phyloP scores from a whole-genome alignment of 2,113 vertebrate genomes.

The Dromiciops gliroides region DNA sequence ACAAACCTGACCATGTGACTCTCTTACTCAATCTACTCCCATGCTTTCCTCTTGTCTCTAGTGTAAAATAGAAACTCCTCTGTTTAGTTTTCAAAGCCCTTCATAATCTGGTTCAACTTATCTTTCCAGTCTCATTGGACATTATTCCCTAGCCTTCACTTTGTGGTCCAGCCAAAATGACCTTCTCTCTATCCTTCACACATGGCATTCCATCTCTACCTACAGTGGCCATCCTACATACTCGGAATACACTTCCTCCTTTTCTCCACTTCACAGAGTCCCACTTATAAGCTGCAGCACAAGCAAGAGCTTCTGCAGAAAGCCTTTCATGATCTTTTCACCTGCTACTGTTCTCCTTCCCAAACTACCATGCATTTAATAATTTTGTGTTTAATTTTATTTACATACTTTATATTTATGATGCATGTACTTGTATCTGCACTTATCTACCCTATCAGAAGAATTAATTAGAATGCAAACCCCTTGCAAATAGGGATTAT shows the following conservation, averaged over 20 bases:
- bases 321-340: too few relatives aligned
- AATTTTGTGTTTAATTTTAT: background rate
- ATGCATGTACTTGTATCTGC: background rate
- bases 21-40: background rate
- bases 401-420: background rate
- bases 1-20: background rate
- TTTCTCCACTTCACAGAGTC: background rate
- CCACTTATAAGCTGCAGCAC: background rate
- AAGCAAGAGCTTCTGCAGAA: background rate
- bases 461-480: too few relatives aligned
- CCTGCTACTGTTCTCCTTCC: background rate
- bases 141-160: background rate
- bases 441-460: too few relatives aligned
- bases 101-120: background rate
- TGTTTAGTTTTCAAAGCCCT: background rate
- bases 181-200: background rate
- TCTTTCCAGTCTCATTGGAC: background rate
- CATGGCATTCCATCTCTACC: background rate
- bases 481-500: too few relatives aligned
- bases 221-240: background rate
- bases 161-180: background rate
- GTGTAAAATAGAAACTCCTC: background rate
- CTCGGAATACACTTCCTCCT: background rate
- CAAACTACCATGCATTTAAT: background rate
- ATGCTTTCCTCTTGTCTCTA: background rate